Evolutionary conservation across 2,888 invertebrate species (phyloP), one percentile per base, ranked within the genome.

Genomic region (Gibbula magus): DNA sequence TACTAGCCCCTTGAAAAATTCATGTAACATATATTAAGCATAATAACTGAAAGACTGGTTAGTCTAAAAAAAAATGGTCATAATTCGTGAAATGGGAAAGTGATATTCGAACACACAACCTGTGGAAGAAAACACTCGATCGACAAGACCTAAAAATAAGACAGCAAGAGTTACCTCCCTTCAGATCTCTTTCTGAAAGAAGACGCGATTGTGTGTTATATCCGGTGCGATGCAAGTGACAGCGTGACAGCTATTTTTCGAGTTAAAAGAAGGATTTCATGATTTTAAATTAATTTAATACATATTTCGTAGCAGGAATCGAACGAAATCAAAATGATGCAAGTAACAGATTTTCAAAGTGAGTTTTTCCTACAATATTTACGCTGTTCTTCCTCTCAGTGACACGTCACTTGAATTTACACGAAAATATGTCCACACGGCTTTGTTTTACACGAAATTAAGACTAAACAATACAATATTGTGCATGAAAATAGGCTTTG

Each of bases 311-410:
- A 25, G 18, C 3, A 29, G 13, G 0, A n/a, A 22, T 20, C 29
- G 20, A n/a, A 39, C 29, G 13, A 20, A 29, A 32, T 53, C 78
- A 78, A 78, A 70, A 78, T 78, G 78, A 78, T 78, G 78, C 78
- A 78, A 70, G 35, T 78, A 52, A 70, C 78, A 32, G 78, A 78
- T 32, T 78, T 78, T 70, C 78, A 78, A 32, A 78, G 78, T 78
- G 54, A 78, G 78, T 78, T 8, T 10, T n/a, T 70, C 20, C 13
- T 39, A 35, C 10, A 70, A 20, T 35, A 22, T 0, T 32, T 13
- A 10, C 10, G 4, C 45, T 5, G 10, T 39, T 39, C 3, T 22
- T 70, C 2, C 70, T 45, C 22, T 13, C 35, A 1, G 2, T 70
- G 39, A 70, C 35, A 70, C 45, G 35, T 70, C 70, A 45, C 20